Evolutionary conservation across 1,140 invertebrate species (phyloP), one percentile per base, ranked within the genome.

Genomic region (Drosophila santomea): DNA sequence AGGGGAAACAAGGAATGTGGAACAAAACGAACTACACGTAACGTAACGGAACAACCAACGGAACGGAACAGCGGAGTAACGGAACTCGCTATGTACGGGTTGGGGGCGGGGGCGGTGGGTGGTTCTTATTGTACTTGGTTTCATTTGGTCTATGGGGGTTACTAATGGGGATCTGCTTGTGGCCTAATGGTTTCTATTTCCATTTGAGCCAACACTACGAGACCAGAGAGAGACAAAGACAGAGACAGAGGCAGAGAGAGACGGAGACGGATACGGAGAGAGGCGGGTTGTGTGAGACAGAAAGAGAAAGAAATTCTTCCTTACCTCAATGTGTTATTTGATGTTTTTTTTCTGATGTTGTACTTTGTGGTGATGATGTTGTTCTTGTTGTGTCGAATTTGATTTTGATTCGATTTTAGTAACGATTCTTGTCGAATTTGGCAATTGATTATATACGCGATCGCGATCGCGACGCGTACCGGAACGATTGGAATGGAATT

Each of bases 311-410:
- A 81, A 80, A 74, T 82, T 82, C 78, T 78, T 72, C 83, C 82
- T 85, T 85, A 85, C 82, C 82, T 85, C 82, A 74, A 88, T 52
- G 72, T 75, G 82, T 88, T 57, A 60, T 35, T 63, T 41, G 69
- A 88, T 52, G 72, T 75, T 83, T 88, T 57, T 63, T 41, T 50
- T 28, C 25, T 44, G 44, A 17, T 68, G 62, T 54, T 61, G 45
- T 64, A 63, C 12, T 68, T 68, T 35, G 60, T 68, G 63, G 44
- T 69, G 50, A 52, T 52, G 50, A 36, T 69, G 44, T 74, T 51
- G 47, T 64, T 74, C 61, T 61, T 72, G 58, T 64, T 75, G 64
- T 83, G 60, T 62, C 47, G 63, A 58, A 52, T 74, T 59, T 61
- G 52, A 47, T 59, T 47, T 58, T 58, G 54, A 72, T 72, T 58